Conservation (phyloP, 2,888 invertebrate genomes). For the Catocala sponsa region DNA sequence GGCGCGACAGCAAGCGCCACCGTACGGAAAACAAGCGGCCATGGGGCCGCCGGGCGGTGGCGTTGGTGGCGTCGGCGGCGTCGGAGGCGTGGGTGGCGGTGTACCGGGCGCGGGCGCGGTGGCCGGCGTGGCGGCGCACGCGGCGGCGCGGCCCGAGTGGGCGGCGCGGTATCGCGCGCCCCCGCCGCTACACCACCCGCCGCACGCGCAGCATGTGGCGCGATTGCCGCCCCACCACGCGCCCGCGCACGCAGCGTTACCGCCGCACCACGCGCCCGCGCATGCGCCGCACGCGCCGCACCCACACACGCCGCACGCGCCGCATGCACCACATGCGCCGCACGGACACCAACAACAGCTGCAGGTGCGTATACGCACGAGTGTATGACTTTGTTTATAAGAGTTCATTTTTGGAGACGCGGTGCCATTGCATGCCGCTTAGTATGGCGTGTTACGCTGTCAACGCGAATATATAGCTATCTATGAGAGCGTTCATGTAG, state of each 20-base stretch:
- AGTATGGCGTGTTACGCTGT: no score
- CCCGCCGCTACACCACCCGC: slow-evolving; percentile 76
- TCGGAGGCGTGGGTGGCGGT: slow-evolving; percentile 59
- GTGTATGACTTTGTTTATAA: no score
- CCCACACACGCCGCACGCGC: slow-evolving; percentile 75
- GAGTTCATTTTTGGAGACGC: no score
- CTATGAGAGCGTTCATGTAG: no score
- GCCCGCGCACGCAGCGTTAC: slow-evolving; percentile 22
- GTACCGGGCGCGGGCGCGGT: slow-evolving; percentile 38
- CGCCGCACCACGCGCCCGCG: slow-evolving; percentile 17
- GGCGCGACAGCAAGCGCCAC: slow-evolving; percentile 95
- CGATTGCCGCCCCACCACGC: slow-evolving; percentile 34
- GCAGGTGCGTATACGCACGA: slow-evolving; percentile 50
- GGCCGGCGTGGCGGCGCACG: slow-evolving; percentile 84
- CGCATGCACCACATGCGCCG: slow-evolving; percentile 22
- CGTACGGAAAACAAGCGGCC: slow-evolving; percentile 92
- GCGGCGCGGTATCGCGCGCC: slow-evolving; percentile 66
- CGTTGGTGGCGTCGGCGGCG: slow-evolving; percentile 66
- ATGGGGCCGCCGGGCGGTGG: slow-evolving; percentile 75
- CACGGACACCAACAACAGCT: slow-evolving; percentile 32
- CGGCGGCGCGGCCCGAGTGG: slow-evolving; percentile 87
- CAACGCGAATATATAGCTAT: no score
- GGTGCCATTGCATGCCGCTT: no score
- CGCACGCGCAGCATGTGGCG: slow-evolving; percentile 80
- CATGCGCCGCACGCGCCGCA: slow-evolving; percentile 79